These are phyloP conservation scores for Drosophila gaucha DNA, from an alignment of 2,888 invertebrate genomes.

Conservation along the genomic window DNA sequence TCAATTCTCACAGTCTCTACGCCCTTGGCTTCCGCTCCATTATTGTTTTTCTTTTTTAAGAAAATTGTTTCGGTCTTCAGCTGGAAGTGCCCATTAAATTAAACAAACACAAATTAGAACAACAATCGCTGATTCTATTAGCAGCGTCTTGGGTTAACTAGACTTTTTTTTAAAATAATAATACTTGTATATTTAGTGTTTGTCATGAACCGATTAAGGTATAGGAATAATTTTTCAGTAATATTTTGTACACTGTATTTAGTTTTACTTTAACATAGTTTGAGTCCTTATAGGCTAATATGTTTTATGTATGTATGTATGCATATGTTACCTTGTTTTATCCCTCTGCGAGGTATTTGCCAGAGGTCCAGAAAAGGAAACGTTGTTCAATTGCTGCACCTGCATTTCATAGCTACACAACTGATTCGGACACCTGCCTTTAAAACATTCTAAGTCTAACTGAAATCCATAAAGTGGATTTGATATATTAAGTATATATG, in stretches of 20 bases:
- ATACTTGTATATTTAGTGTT: slow-evolving; percentile 4
- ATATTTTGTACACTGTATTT: background rate
- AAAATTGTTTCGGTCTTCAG: slow-evolving; percentile 43
- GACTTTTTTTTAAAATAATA: slow-evolving; percentile 1
- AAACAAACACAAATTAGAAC: slow-evolving; percentile 54
- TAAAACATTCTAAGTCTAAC: too few relatives aligned
- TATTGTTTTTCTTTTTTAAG: slow-evolving; percentile 30
- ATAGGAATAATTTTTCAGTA: too few relatives aligned
- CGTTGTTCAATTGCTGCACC: slow-evolving; percentile 19
- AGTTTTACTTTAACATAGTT: background rate
- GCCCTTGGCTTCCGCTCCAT: slow-evolving; percentile 25
- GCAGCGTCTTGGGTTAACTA: slow-evolving; percentile 21
- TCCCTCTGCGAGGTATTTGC: slow-evolving; percentile 13
- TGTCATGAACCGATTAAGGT: slow-evolving; percentile 2
- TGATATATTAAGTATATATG: background rate
- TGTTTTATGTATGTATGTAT: too few relatives aligned
- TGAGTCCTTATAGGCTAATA: background rate
- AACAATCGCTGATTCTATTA: slow-evolving; percentile 42
- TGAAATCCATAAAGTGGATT: too few relatives aligned
- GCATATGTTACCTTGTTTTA: slow-evolving; percentile 33
- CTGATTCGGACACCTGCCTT: background rate
- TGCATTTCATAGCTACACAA: slow-evolving; percentile 15
- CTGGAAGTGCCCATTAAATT: slow-evolving; percentile 46
- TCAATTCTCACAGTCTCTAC: slow-evolving; percentile 21
- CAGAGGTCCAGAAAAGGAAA: slow-evolving; percentile 16